Percentiles rank a stretch among this genome's conserved stretches.
phyloP scores from a whole-genome alignment of 2,797 vertebrate genomes.

The Diplodus sargus region DNA sequence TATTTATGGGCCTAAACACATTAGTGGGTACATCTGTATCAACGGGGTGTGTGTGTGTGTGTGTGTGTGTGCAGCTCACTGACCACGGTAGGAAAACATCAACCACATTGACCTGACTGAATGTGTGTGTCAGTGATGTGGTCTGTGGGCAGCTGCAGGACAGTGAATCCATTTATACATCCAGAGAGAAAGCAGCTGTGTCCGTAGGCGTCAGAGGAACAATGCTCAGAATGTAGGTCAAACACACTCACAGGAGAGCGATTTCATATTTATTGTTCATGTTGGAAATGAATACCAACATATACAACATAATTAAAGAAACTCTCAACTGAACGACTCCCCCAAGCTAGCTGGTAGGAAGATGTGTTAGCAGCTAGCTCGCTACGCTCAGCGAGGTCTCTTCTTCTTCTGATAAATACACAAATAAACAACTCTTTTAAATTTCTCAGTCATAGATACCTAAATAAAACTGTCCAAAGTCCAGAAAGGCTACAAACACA shows the following conservation, averaged over 20 bases:
- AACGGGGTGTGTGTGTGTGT: conserved; percentile 34
- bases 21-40: conserved; percentile 48
- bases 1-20: conserved; percentile 52
- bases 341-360: no score
- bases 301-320: neutral
- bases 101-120: conserved; percentile 54
- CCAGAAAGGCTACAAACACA: no score
- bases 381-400: no score
- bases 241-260: neutral
- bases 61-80: conserved; percentile 9
- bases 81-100: conserved; percentile 37
- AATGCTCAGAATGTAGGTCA: neutral
- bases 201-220: neutral
- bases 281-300: neutral
- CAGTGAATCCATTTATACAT: conserved; percentile 16
- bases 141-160: conserved; percentile 24
- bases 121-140: conserved; percentile 29
- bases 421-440: no score
- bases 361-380: no score
- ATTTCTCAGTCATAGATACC: no score
- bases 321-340: neutral
- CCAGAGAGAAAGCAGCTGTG: conserved; percentile 13
- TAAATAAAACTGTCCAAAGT: no score
- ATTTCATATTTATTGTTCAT: neutral
- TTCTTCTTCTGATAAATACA: no score